phyloP scores from a whole-genome alignment of 2,888 invertebrate species.

The Strigamia crassipes region DNA sequence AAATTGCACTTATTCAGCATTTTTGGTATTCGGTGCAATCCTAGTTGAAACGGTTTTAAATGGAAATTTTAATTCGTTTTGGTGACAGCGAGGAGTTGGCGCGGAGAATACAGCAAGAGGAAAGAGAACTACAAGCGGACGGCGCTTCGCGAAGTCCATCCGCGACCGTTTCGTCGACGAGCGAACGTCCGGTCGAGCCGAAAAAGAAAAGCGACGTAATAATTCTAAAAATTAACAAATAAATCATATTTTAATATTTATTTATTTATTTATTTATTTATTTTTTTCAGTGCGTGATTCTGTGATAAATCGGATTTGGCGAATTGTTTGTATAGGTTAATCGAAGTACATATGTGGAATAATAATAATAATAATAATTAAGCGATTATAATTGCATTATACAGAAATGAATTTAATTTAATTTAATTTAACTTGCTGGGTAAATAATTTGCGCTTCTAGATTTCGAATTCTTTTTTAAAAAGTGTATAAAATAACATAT shows the following conservation, averaged over 20 bases:
- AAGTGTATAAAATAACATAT: conserved; percentile 2
- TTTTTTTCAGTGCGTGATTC: background rate
- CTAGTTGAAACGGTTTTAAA: no score
- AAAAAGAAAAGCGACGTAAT: conserved; percentile 47
- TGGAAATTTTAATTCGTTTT: background rate
- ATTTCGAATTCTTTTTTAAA: background rate
- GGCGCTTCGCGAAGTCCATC: background rate
- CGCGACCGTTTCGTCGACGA: background rate
- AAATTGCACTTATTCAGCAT: no score
- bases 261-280: no score
- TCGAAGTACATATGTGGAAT: background rate
- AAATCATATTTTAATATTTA: no score
- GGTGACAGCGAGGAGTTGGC: conserved; percentile 60
- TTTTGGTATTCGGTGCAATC: no score
- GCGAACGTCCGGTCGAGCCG: background rate
- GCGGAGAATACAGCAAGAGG: conserved; percentile 60
- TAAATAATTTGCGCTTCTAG: background rate
- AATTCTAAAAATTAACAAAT: no score
- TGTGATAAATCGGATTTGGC: background rate
- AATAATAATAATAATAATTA: no score
- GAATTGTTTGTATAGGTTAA: background rate
- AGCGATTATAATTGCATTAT: background rate
- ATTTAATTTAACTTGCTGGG: background rate
- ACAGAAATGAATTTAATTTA: background rate
- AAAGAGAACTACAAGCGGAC: conserved; percentile 55